Conservation (phyloP, 2,113 vertebrate genomes). For the Lanius collurio region DNA sequence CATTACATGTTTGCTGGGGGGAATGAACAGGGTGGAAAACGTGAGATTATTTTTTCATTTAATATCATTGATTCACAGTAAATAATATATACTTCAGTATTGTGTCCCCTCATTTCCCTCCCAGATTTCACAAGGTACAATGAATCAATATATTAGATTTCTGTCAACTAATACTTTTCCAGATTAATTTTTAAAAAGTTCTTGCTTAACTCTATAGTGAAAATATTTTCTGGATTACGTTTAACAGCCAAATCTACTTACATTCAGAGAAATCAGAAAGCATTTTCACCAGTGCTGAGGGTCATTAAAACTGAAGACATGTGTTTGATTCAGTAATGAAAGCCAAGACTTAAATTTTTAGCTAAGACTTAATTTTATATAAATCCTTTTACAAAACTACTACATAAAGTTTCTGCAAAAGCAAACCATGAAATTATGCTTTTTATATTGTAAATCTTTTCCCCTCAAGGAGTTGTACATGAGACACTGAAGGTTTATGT, state of each 20-base stretch:
- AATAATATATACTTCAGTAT: slow-evolving; percentile 15
- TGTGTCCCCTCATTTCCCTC: slow-evolving; percentile 11
- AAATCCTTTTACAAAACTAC: neutral
- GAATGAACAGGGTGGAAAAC: neutral
- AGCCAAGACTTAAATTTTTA: neutral
- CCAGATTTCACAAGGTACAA: slow-evolving; percentile 23
- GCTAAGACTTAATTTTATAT: neutral
- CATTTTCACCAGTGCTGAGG: neutral
- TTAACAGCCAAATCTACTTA: neutral
- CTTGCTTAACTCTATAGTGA: neutral
- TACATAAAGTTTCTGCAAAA: neutral
- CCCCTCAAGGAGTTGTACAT: neutral
- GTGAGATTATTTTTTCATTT: neutral
- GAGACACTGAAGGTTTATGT: neutral
- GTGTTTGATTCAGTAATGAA: neutral
- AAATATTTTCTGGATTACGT: neutral
- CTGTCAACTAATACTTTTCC: neutral
- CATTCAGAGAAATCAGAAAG: neutral
- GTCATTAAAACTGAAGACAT: neutral
- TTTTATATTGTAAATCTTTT: neutral
- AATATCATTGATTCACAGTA: slow-evolving; percentile 23
- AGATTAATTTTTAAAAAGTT: neutral
- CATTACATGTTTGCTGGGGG: neutral
- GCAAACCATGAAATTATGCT: neutral
- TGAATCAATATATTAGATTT: slow-evolving; percentile 33